phyloP scores from a whole-genome alignment of 2,113 vertebrate species.

The Meles meles region DNA sequence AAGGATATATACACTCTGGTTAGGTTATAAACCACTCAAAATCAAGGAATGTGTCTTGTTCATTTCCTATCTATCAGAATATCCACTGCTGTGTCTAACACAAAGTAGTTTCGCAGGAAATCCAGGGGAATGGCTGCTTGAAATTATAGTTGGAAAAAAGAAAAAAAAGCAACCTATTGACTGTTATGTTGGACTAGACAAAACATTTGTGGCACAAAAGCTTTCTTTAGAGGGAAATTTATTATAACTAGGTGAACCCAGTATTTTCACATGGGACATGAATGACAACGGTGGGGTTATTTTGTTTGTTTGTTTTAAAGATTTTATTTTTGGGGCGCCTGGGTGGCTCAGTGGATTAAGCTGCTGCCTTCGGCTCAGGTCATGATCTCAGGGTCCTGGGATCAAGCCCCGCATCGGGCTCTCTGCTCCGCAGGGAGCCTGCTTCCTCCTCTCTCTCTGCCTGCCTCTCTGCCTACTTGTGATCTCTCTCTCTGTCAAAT shows the following conservation, averaged over 20 bases:
- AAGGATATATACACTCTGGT: accelerated
- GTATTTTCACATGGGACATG: not conserved
- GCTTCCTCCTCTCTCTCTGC: too few species aligned
- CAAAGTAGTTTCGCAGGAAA: not conserved
- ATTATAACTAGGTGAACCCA: not conserved
- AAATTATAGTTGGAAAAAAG: not conserved
- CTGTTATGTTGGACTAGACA: not conserved
- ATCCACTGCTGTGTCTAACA: not conserved
- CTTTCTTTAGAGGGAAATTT: not conserved
- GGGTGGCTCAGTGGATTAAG: too few species aligned
- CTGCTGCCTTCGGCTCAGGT: too few species aligned
- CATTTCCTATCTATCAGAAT: not conserved
- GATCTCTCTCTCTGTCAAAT: too few species aligned
- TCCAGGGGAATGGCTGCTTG: not conserved
- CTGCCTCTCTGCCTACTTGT: too few species aligned
- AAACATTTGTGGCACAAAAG: not conserved
- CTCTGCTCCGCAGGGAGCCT: too few species aligned
- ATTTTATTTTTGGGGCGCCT: not conserved
- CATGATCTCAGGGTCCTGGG: too few species aligned
- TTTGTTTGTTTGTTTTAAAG: not conserved
- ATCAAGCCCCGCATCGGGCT: too few species aligned
- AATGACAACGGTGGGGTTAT: not conserved
- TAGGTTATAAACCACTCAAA: not conserved
- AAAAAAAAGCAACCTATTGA: not conserved
- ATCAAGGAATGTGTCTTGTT: not conserved